A percentile compares a stretch with the other conserved stretches of the same genome.
phyloP scores from a whole-genome alignment of 2,113 vertebrate genomes.

The Herpetotheres cachinnans region DNA sequence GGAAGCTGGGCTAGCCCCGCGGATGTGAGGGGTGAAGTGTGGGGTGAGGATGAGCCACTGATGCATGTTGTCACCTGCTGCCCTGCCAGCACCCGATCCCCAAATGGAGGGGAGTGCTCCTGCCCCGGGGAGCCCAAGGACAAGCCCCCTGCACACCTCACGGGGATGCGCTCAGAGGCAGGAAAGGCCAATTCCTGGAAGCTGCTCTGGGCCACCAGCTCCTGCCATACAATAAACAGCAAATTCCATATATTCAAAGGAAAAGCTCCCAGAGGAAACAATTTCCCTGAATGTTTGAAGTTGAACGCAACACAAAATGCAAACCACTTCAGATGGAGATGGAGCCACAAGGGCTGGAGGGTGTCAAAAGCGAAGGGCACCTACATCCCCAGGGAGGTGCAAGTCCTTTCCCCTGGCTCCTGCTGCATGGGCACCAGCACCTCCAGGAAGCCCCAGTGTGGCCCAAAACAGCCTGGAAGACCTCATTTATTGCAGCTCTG shows the following conservation, averaged over 20 bases:
- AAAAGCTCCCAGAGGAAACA: background rate
- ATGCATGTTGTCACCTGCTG: background rate
- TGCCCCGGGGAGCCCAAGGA: background rate
- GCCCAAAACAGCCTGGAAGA: background rate
- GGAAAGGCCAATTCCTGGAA: background rate
- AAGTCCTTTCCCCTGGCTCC: background rate
- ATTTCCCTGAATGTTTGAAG: background rate
- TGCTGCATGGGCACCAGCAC: background rate
- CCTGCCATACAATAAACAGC: background rate
- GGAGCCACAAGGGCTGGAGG: background rate
- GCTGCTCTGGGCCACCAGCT: background rate
- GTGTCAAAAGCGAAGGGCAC: background rate
- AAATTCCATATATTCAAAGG: accelerated
- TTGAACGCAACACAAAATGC: background rate
- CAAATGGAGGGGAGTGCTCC: accelerated
- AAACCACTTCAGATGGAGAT: background rate
- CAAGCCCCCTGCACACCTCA: background rate
- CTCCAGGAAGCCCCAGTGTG: background rate
- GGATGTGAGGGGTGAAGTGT: accelerated
- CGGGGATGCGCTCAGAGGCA: accelerated
- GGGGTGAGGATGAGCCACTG: background rate
- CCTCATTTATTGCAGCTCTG: accelerated
- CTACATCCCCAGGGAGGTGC: background rate
- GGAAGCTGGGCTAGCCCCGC: accelerated
- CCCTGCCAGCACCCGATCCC: accelerated